A percentile compares a stretch with the other conserved stretches of the same genome.
phyloP scores from a whole-genome alignment of 2,797 vertebrate genomes.

The Lutra lutra region DNA sequence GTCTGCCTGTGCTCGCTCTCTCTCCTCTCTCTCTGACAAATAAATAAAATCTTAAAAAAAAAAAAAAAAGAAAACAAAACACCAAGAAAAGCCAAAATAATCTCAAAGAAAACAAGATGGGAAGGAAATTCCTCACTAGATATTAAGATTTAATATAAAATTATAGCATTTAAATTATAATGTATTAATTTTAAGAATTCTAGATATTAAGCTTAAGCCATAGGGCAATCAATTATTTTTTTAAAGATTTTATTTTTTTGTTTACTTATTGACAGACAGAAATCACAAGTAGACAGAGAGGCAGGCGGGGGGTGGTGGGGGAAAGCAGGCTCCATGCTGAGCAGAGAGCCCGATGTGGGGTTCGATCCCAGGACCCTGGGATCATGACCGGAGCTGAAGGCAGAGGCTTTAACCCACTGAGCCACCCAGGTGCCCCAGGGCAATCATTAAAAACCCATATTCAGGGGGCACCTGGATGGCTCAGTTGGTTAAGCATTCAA shows the following conservation, averaged over 20 bases:
- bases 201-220: neutral
- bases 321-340: too few relatives aligned
- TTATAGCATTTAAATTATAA: neutral
- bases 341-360: too few relatives aligned
- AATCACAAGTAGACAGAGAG: too few relatives aligned
- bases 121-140: neutral
- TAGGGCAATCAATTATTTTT: neutral
- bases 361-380: too few relatives aligned
- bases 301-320: too few relatives aligned
- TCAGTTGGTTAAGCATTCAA: neutral
- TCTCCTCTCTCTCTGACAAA: too few relatives aligned
- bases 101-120: constrained; percentile 6
- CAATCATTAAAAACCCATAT: neutral
- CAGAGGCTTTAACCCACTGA: too few relatives aligned
- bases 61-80: neutral
- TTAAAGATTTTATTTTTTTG: too few relatives aligned
- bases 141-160: neutral
- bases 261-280: too few relatives aligned
- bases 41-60: too few relatives aligned
- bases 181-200: neutral
- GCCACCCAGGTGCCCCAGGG: neutral
- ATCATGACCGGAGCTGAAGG: too few relatives aligned
- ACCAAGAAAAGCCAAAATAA: neutral
- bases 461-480: neutral
- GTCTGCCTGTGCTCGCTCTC: too few relatives aligned